These are phyloP conservation scores for Bos javanicus DNA, from an alignment of 2,113 vertebrate genomes.

Conservation along the genomic window DNA sequence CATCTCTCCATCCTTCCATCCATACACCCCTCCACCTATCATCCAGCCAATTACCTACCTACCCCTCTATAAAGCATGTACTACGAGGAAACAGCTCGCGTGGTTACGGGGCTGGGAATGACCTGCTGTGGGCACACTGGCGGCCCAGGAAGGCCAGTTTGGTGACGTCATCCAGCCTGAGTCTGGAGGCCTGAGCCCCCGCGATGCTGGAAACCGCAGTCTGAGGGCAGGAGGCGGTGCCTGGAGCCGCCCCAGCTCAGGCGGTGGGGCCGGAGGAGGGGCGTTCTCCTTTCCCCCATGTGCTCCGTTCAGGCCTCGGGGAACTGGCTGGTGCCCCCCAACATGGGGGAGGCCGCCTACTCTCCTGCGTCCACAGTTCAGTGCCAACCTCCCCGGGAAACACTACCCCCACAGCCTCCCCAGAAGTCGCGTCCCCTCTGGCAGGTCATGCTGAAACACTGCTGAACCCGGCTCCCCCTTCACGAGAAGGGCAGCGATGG, in stretches of 20 bases:
- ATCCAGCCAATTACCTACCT: neutral
- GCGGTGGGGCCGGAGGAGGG: neutral
- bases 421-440: neutral
- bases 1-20: neutral
- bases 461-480: neutral
- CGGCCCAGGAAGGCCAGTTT: neutral
- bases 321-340: neutral
- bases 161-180: neutral
- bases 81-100: fast-evolving
- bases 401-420: neutral
- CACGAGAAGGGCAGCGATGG: neutral
- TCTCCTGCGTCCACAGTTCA: neutral
- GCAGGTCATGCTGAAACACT: neutral
- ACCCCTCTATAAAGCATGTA: neutral
- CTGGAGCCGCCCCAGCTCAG: fast-evolving
- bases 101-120: neutral
- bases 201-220: fast-evolving
- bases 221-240: neutral
- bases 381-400: neutral
- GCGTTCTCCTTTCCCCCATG: neutral
- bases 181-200: neutral
- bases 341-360: neutral
- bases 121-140: neutral
- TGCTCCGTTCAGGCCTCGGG: neutral
- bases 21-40: neutral